Conservation (phyloP, 2,888 invertebrate species). For the Troides oblongomaculatus region DNA sequence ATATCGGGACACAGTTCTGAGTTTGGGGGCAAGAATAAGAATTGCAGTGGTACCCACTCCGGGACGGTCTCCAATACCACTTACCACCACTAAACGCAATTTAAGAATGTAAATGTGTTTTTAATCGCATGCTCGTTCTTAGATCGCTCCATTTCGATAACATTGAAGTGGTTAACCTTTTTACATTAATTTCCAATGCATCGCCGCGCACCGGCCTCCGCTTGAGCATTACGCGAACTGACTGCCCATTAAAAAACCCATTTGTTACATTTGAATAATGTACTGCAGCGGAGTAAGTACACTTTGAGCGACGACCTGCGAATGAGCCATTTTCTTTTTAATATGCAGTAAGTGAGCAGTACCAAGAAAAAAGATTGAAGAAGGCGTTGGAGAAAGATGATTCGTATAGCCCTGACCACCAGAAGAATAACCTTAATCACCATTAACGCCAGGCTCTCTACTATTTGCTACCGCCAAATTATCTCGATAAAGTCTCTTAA, state of each 20-base stretch:
- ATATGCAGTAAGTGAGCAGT: background rate
- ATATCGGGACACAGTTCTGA: no score
- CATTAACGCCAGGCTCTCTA: no score
- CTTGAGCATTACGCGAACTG: conserved; percentile 18
- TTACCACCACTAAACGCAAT: background rate
- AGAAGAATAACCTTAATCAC: no score
- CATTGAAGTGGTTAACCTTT: conserved; percentile 17
- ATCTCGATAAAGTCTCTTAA: no score
- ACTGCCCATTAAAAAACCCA: conserved; percentile 27
- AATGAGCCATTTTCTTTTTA: background rate
- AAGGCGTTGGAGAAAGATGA: no score
- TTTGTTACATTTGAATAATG: conserved; percentile 31
- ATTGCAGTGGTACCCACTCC: no score
- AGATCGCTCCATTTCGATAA: conserved; percentile 19
- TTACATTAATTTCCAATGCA: conserved; percentile 28
- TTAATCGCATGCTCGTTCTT: conserved; percentile 20
- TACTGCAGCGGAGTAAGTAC: conserved; percentile 22
- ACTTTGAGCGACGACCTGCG: conserved; percentile 21
- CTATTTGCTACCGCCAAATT: no score
- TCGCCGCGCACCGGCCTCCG: conserved; percentile 18
- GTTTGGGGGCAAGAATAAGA: no score
- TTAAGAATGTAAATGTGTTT: background rate
- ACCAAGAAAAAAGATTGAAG: no score
- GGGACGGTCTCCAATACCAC: no score
- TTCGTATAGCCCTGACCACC: no score